A percentile compares a stretch with the other conserved stretches of the same genome.
These are phyloP conservation scores for Pangasius krempfi DNA, from an alignment of 2,797 vertebrate species.

Conservation along the genomic window DNA sequence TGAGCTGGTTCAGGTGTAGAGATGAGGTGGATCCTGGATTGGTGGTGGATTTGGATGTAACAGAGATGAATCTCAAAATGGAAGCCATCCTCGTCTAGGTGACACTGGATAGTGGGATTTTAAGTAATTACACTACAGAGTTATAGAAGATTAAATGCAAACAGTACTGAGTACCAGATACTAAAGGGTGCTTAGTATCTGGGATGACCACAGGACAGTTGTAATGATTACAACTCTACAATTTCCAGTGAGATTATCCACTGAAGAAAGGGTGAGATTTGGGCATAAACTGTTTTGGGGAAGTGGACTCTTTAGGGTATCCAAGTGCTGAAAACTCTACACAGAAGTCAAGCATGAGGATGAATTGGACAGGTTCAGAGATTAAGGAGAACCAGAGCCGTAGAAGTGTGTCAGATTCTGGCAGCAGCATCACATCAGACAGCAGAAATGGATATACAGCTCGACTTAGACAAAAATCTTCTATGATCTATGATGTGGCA, in stretches of 20 bases:
- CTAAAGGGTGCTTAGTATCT: too few species aligned
- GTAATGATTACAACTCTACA: not conserved
- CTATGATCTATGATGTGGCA: not conserved
- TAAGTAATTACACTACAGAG: not conserved
- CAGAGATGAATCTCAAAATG: not conserved
- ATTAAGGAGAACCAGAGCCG: not conserved
- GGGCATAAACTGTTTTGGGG: not conserved
- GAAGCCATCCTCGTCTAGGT: not conserved
- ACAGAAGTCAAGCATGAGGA: not conserved
- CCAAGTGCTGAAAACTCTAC: not conserved
- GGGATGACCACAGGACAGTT: not conserved
- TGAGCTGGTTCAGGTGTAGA: too few species aligned
- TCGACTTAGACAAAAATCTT: not conserved
- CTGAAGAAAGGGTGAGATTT: not conserved
- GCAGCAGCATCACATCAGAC: not conserved
- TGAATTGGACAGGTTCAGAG: not conserved
- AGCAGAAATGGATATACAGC: not conserved
- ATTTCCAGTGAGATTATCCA: not conserved
- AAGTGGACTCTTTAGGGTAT: not conserved
- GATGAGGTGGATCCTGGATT: not conserved
- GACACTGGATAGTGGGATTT: not conserved
- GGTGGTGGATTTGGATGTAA: not conserved
- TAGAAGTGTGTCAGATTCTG: not conserved
- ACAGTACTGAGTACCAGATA: not conserved
- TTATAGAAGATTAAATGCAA: not conserved